These are phyloP conservation scores for Conchocele bisecta DNA, from an alignment of 2,888 invertebrate genomes.

Conservation along the genomic window DNA sequence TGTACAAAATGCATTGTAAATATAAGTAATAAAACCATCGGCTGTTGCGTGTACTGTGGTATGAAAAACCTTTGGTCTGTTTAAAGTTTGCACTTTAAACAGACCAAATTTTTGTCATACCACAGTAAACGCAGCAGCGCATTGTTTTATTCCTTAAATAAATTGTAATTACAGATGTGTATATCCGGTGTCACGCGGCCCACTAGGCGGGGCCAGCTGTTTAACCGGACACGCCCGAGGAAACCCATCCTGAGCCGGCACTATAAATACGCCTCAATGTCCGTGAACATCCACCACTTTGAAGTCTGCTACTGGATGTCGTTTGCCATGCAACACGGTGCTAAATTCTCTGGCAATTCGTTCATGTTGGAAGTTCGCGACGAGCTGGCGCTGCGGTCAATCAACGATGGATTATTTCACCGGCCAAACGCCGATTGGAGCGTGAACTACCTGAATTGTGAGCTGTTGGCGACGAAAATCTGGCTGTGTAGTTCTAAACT, in stretches of 20 bases:
- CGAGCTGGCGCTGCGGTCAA: slow-evolving; percentile 87
- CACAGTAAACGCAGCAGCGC: no score
- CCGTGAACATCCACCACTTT: slow-evolving; percentile 92
- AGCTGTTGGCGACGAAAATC: slow-evolving; percentile 86
- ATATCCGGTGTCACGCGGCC: slow-evolving; percentile 95
- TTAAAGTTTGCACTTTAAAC: no score
- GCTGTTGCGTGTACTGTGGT: no score
- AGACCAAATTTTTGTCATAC: no score
- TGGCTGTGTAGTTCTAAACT: slow-evolving; percentile 75
- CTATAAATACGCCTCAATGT: slow-evolving; percentile 88
- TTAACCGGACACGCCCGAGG: slow-evolving; percentile 91
- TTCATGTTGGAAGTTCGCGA: slow-evolving; percentile 76
- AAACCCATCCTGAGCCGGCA: slow-evolving; percentile 97
- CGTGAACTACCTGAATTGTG: slow-evolving; percentile 96
- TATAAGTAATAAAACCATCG: no score
- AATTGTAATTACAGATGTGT: slow-evolving; percentile 83
- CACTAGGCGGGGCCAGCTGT: slow-evolving; percentile 94
- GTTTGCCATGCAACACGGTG: slow-evolving; percentile 95
- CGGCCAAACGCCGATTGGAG: slow-evolving; percentile 95
- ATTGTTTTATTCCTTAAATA: no score
- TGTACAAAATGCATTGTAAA: no score
- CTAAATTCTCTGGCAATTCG: slow-evolving; percentile 76
- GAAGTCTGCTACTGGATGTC: slow-evolving; percentile 98
- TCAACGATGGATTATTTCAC: slow-evolving; percentile 92
- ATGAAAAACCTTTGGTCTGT: no score